Base-by-base conservation (phyloP, 2,888 invertebrate genomes). In the Cataglyphis cursor region DNA sequence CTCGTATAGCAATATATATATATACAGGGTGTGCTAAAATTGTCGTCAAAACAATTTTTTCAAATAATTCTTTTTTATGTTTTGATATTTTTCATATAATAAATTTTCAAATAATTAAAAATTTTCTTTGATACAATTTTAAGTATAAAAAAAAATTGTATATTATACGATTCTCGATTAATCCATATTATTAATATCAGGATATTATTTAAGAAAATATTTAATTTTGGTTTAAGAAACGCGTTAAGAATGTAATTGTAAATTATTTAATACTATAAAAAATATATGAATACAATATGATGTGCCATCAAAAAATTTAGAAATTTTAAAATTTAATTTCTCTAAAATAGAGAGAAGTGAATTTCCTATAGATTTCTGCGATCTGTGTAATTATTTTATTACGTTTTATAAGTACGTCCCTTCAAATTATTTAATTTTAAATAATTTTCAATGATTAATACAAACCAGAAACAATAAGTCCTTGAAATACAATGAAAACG, bases 131-230 rank as follows among this genome's bases (percentile, higher is more conserved):
- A 48, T 66, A 28, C 44, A 66, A 0, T 24, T 65, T 18, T 51
- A 51, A 9, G n/a, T 18, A 10, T n/a, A 48, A 70, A 24, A 2
- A 54, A 70, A 70, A 35, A 70, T 54, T 70, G 9, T 68, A 68
- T 3, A 31, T 70, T 35, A 21, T 15, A 68, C 8, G 6, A 51
- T n/a, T 51, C 48, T 6, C 18, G 18, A 48, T 48, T n/a, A 51
- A 8, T 6, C 8, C 8, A 51, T 8, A 51, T 51, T 51, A 48
- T n/a, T 51, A 51, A 51, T 2, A 51, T 51, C n/a, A 51, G 48
- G 6, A n/a, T 0, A n/a, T 70, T 9, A 10, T 51, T 51, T 54
- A 15, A 6, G 5, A 51, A 70, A 21, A 54, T 35, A 70, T 68
- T 48, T 12, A 31, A 44, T 44, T 66, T 24, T 68, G 31, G 31